phyloP scores from a whole-genome alignment of 2,113 vertebrate genomes.

The Prionailurus viverrinus region DNA sequence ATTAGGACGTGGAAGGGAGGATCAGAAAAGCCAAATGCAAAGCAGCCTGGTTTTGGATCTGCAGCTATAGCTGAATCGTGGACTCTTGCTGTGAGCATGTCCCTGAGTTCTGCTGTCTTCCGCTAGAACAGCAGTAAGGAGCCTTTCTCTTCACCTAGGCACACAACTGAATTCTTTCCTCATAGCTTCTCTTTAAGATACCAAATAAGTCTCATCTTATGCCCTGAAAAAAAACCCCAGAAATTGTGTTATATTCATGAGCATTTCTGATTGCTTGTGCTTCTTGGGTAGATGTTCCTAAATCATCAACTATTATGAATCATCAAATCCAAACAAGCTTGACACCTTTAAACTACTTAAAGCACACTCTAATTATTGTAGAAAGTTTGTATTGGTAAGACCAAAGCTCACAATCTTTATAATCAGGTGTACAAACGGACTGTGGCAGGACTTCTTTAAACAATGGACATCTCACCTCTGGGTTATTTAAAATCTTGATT shows the following conservation, averaged over 20 bases:
- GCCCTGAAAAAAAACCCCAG: neutral
- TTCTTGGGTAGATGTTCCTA: neutral
- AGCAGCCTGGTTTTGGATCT: neutral
- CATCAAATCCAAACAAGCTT: constrained; percentile 39
- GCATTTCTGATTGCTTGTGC: neutral
- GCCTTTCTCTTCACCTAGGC: neutral
- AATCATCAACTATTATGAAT: constrained; percentile 37
- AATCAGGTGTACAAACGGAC: neutral
- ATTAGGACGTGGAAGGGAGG: neutral
- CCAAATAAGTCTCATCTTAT: neutral
- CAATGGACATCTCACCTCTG: neutral
- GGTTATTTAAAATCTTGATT: neutral
- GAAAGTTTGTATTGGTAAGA: neutral
- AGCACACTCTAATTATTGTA: neutral
- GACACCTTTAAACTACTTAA: constrained; percentile 21
- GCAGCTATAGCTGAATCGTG: no score
- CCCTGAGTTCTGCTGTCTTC: neutral
- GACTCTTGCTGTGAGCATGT: neutral
- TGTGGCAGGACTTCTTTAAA: neutral
- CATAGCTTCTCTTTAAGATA: neutral
- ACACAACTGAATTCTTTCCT: neutral
- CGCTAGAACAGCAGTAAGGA: neutral
- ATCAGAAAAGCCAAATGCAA: neutral
- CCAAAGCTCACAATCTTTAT: neutral
- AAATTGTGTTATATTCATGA: neutral